Evolutionary conservation across 2,888 invertebrate species (phyloP), one percentile per base, ranked within the genome.

Genomic region (Marasmarcha lunaedactyla): DNA sequence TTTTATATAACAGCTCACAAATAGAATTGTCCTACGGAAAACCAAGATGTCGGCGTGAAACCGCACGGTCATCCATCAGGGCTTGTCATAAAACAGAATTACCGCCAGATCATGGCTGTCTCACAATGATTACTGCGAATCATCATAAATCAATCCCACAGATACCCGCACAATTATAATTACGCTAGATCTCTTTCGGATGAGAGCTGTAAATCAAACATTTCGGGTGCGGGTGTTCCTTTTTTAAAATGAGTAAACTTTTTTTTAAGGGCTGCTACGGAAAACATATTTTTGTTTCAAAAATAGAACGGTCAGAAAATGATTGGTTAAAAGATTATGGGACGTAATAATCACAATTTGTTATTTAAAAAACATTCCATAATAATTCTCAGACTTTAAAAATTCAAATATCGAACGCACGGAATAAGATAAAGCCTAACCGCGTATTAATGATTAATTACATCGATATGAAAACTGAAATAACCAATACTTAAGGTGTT

Each of bases 91-190:
- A 76, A 77, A 70, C 58, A 63, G 65, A 69, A 70, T 71, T 67
- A 71, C 62, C 57, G 56, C 58, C 55, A 67, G 71, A 74, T 72
- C 74, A 63, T 67, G 59, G 50, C 64, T 59, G 64, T 60, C 57
- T 52, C 59, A 50, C 54, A 62, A 69, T 66, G 74, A 77, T 78
- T 70, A 71, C 70, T 60, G 50, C 57, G 69, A 77, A 81, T 78
- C 71, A 76, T 60, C 71, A 67, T 83, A 83, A 81, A 81, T 83
- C 83, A 78, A 55, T 59, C 77, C 73, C 71, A 66, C 72, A 71
- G 61, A 59, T 57, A 62, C 76, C 74, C 76, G 77, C 78, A 77
- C 51, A 50, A 50, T 20, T 20, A 65, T 79, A 79, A 83, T 81
- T 81, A 20, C 20, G 74, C 66, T 69, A 70, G 68, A 72, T 71